Evolutionary conservation across 1,140 invertebrate genomes (phyloP).

Genomic region (Achroia grisella): DNA sequence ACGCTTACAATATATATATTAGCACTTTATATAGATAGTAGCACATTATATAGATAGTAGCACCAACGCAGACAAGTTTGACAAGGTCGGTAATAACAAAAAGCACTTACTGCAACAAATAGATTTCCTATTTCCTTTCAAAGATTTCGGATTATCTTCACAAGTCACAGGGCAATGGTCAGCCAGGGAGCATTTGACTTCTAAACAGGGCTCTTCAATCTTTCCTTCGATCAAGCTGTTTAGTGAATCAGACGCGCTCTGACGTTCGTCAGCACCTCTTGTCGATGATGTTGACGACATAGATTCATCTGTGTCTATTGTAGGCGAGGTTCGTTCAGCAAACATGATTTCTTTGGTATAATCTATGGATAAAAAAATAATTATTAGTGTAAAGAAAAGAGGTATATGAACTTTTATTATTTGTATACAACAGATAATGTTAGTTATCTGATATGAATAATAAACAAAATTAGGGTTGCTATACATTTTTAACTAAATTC

Average conservation of each 20-base stretch:
- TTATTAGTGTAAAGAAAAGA: neutral
- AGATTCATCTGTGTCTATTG: neutral
- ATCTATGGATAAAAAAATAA: neutral
- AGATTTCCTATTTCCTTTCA: neutral
- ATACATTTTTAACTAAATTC: no score
- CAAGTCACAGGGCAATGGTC: neutral
- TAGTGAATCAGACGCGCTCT: constrained; percentile 1
- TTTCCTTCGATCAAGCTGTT: constrained; percentile 5
- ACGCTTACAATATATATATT: no score
- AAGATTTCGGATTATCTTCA: neutral
- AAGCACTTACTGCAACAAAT: constrained; percentile 5
- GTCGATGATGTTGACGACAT: no score
- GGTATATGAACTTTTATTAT: no score
- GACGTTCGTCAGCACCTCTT: neutral
- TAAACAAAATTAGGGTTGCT: no score
- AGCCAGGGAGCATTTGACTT: neutral
- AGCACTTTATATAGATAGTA: no score
- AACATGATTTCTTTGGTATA: neutral
- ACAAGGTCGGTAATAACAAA: neutral
- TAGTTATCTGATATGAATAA: no score
- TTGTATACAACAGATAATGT: no score
- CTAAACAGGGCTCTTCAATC: constrained; percentile 1
- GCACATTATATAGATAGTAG: no score
- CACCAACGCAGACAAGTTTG: no score
- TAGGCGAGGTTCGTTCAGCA: neutral